Evolutionary conservation across 2,797 vertebrate genomes (phyloP).

Genomic region (Anabacerthia variegaticeps): DNA sequence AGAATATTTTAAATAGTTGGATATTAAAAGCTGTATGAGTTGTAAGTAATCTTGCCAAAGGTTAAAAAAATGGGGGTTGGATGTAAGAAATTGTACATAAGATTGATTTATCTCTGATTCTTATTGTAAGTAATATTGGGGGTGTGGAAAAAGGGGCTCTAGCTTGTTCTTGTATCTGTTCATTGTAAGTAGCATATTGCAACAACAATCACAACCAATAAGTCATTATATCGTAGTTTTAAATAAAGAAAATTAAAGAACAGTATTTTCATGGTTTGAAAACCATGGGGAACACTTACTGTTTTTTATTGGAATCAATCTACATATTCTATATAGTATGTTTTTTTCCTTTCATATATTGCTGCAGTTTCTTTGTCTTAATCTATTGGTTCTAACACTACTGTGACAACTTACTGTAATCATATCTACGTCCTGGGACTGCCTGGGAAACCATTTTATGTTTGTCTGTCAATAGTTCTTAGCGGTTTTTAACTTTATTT

Average conservation of each 20-base stretch:
- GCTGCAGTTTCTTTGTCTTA: conserved; percentile 77
- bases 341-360: conserved; percentile 72
- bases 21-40: conserved; percentile 89
- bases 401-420: conserved; percentile 72
- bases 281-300: conserved; percentile 72
- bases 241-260: conserved; percentile 69
- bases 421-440: conserved; percentile 57
- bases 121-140: conserved; percentile 85
- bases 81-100: conserved; percentile 90
- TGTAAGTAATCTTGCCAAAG: conserved; percentile 99
- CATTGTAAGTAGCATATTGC: conserved; percentile 90
- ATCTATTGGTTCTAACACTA: conserved; percentile 74
- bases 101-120: conserved; percentile 89
- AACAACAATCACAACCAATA: conserved; percentile 87
- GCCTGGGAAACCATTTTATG: conserved; percentile 62
- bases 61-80: conserved; percentile 83
- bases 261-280: conserved; percentile 81
- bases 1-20: conserved; percentile 99
- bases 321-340: conserved; percentile 72
- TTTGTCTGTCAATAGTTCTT: conserved; percentile 59
- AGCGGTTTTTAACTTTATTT: conserved; percentile 47
- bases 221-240: conserved; percentile 73
- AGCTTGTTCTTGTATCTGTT: conserved; percentile 76
- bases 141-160: conserved; percentile 80
- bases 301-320: conserved; percentile 66